Evolutionary conservation across 2,797 vertebrate genomes (phyloP), one percentile per base, ranked within the genome.

Genomic region (Lycodopsis pacificus): DNA sequence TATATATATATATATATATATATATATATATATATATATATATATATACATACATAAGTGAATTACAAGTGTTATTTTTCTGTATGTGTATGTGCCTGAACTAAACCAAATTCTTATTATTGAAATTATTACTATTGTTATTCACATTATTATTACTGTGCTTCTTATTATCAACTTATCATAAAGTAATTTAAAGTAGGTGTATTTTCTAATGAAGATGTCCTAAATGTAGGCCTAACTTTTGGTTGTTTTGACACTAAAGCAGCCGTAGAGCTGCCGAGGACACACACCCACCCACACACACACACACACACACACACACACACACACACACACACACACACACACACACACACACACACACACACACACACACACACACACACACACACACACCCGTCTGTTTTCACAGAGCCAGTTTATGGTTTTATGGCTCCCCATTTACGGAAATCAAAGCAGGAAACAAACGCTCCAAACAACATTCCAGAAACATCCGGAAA

Each of bases 361-460:
- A 48, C 46, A 70, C 73, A 30, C 64, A 10, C 49, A 49, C 2
- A 7, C 65, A 59, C 51, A 25, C 51, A 2, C 51, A 22, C 22
- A 11, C 44, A 46, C 44, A 19, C 44, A 46, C 44, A 46, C 44
- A 11, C 44, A 19, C 17, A 19, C 44, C 2, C 44, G 6, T 1
- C 22, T 93, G 91, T 93, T 94, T 92, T 92, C 84, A 81, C 91
- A 92, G 88, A 57, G 81, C 64, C 48, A 7, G 3, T 92, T 94
- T 93, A 94, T 94, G 93, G 91, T 32, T 94, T 94, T 93, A 94
- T 93, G 82, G 92, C 93, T 88, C 89, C 77, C 88, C 87, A 84
- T 92, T 89, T 93, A 93, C 88, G 91, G 90, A 93, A 93, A 93
- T 94, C 90, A 94, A 93, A 93, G 93, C 89, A 91, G 91, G 92